phyloP scores from a whole-genome alignment of 2,113 vertebrate species.

The Datnioides undecimradiatus region DNA sequence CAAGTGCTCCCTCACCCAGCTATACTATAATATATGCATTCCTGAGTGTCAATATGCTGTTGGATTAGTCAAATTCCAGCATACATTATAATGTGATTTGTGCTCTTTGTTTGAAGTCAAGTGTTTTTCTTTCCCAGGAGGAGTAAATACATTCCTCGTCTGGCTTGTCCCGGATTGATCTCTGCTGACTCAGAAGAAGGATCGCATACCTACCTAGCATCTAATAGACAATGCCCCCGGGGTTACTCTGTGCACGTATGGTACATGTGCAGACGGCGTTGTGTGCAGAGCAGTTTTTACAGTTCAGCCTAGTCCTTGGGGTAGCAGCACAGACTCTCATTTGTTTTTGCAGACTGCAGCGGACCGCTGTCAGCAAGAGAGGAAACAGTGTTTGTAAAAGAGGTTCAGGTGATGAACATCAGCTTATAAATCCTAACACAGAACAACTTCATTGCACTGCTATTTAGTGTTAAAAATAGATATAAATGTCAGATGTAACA shows the following conservation, averaged over 20 bases:
- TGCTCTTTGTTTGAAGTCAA: conserved; percentile 63
- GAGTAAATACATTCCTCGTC: conserved; percentile 74
- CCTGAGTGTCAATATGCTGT: conserved; percentile 16
- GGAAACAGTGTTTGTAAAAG: conserved; percentile 1
- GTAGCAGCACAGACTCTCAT: conserved; percentile 45
- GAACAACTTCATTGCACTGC: conserved; percentile 36
- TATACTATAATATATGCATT: conserved; percentile 28
- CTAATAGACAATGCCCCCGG: conserved; percentile 61
- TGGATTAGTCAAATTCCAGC: conserved; percentile 40
- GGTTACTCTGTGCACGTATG: conserved; percentile 35
- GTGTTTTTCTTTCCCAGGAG: conserved; percentile 51
- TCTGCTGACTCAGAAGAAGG: conserved; percentile 76
- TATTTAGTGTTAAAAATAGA: conserved; percentile 9
- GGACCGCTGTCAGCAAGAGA: conserved; percentile 16
- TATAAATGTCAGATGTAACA: conserved; percentile 39
- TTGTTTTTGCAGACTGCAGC: conserved; percentile 37
- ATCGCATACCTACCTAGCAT: conserved; percentile 59
- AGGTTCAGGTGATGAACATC: conserved; percentile 35
- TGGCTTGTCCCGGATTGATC: conserved; percentile 77
- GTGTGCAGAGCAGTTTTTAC: conserved; percentile 57
- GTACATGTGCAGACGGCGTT: conserved; percentile 51
- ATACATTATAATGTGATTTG: conserved; percentile 38
- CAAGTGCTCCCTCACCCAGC: neutral
- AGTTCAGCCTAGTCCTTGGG: conserved; percentile 40
- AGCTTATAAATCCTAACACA: neutral